phyloP scores from a whole-genome alignment of 2,888 invertebrate genomes.

The Chaetogeoica ovagalla region DNA sequence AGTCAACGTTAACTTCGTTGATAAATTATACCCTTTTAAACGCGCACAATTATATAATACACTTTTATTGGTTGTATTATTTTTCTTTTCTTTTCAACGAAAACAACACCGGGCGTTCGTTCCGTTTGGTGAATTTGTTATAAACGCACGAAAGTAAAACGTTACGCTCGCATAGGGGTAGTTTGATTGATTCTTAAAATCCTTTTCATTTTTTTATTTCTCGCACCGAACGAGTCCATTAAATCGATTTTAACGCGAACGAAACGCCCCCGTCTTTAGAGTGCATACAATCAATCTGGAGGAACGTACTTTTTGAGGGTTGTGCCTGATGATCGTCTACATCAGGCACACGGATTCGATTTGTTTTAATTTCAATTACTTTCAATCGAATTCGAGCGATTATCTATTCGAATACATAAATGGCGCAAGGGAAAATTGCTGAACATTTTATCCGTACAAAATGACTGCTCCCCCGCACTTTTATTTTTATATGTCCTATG shows the following conservation, averaged over 20 bases:
- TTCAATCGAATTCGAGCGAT: neutral
- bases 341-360: neutral
- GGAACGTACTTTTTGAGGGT: neutral
- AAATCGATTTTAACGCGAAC: slow-evolving; percentile 19
- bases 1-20: slow-evolving; percentile 1
- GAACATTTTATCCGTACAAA: too few relatives aligned
- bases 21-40: slow-evolving; percentile 9
- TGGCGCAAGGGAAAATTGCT: too few relatives aligned
- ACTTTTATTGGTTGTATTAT: neutral
- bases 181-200: slow-evolving; percentile 47
- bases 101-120: neutral
- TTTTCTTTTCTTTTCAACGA: slow-evolving; percentile 12
- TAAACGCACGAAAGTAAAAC: neutral
- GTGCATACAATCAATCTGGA: neutral
- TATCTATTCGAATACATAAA: too few relatives aligned
- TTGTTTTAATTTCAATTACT: neutral
- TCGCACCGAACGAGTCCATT: slow-evolving; percentile 12
- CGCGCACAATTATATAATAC: too few relatives aligned
- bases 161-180: slow-evolving; percentile 17
- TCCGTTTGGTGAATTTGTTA: slow-evolving; percentile 26
- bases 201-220: slow-evolving; percentile 23
- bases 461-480: too few relatives aligned
- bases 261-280: slow-evolving; percentile 20
- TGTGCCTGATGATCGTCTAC: neutral
- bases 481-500: too few relatives aligned